These are phyloP conservation scores for Catocala fraxini DNA, from an alignment of 2,888 invertebrate genomes.

Conservation along the genomic window DNA sequence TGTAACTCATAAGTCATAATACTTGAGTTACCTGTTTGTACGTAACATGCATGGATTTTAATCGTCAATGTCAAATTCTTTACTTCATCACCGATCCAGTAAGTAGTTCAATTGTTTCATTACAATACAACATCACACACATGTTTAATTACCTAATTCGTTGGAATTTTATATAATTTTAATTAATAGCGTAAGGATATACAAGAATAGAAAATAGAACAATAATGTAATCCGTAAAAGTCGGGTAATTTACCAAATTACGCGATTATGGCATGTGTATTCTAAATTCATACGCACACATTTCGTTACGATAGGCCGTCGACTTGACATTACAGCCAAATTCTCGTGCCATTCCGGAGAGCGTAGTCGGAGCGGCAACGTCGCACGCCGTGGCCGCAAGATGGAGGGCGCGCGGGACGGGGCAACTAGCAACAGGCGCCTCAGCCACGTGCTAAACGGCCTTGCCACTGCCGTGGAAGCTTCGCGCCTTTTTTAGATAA, in stretches of 20 bases:
- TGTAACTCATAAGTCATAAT: constrained; percentile 1
- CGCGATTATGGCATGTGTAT: constrained; percentile 20
- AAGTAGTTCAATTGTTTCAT: constrained; percentile 36
- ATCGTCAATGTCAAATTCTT: constrained; percentile 55
- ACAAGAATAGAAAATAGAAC: background rate
- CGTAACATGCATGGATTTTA: constrained; percentile 34
- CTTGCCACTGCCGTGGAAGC: constrained; percentile 80
- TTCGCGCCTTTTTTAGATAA: constrained; percentile 83
- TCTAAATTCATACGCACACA: constrained; percentile 33
- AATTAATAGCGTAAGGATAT: constrained; percentile 10
- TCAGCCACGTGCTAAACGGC: constrained; percentile 80
- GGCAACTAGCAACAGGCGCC: constrained; percentile 83
- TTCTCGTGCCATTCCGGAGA: constrained; percentile 61
- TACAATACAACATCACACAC: constrained; percentile 8
- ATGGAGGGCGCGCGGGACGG: constrained; percentile 48
- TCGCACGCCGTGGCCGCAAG: constrained; percentile 61
- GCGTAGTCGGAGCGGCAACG: constrained; percentile 77
- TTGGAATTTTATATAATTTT: constrained; percentile 13
- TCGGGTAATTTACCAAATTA: constrained; percentile 7
- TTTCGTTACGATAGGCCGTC: constrained; percentile 55
- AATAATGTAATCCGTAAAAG: constrained; percentile 1
- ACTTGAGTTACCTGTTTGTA: constrained; percentile 8
- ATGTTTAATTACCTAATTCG: constrained; percentile 21
- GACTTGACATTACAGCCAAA: constrained; percentile 68
- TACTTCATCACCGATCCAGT: constrained; percentile 35